These are phyloP conservation scores for Propithecus deckenii DNA, from an alignment of 2,797 vertebrate genomes.

Conservation along the genomic window DNA sequence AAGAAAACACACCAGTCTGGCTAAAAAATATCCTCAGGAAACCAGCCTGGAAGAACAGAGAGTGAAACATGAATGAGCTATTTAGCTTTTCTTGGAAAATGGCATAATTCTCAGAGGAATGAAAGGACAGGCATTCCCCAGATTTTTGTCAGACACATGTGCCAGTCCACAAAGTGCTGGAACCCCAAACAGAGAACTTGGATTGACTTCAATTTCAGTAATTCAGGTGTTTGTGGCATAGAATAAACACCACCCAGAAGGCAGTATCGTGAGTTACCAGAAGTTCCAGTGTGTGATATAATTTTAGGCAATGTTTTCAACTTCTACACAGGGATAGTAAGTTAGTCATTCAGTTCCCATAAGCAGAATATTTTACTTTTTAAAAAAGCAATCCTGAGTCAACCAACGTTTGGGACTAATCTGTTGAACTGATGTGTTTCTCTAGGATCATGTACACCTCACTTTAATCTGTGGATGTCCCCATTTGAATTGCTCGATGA, in stretches of 20 bases:
- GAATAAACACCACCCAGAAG: slow-evolving; percentile 75
- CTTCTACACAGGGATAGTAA: not conserved
- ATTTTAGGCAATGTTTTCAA: slow-evolving; percentile 33
- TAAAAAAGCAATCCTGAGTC: not conserved
- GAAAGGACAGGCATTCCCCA: slow-evolving; percentile 69
- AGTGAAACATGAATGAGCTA: slow-evolving; percentile 74
- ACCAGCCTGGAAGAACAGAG: slow-evolving; percentile 70
- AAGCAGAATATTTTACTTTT: slow-evolving; percentile 45
- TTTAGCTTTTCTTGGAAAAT: slow-evolving; percentile 81
- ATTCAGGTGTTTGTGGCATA: slow-evolving; percentile 75
- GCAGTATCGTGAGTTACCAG: slow-evolving; percentile 54
- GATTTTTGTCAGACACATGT: slow-evolving; percentile 71
- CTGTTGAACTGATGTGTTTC: slow-evolving; percentile 36
- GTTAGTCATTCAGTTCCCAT: slow-evolving; percentile 40
- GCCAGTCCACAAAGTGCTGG: slow-evolving; percentile 69
- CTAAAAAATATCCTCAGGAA: slow-evolving; percentile 78
- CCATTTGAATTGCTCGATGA: not conserved
- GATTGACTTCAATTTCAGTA: slow-evolving; percentile 56
- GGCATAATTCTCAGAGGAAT: slow-evolving; percentile 69
- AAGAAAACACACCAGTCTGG: slow-evolving; percentile 51
- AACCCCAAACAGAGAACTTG: slow-evolving; percentile 59
- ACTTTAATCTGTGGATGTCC: not conserved
- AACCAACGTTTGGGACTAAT: not conserved
- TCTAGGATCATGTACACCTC: not conserved
- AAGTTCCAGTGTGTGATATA: slow-evolving; percentile 37